Conservation (phyloP, 2,888 invertebrate species). For the Aquatica leii region DNA sequence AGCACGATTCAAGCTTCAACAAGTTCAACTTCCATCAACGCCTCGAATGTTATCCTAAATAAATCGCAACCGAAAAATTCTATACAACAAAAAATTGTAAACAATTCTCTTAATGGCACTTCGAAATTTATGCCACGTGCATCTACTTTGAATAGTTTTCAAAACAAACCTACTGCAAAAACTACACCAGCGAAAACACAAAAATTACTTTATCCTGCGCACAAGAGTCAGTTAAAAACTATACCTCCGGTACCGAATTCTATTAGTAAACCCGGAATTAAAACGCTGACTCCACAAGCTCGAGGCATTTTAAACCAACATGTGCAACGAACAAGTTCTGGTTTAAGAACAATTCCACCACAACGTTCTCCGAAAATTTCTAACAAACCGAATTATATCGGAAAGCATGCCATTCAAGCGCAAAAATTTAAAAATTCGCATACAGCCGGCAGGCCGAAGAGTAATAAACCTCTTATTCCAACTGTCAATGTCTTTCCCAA, state of each 20-base stretch:
- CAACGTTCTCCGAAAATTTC: constrained; percentile 54
- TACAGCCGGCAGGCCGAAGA: constrained; percentile 31
- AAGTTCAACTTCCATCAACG: constrained; percentile 37
- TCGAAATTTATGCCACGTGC: constrained; percentile 54
- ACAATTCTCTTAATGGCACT: constrained; percentile 49
- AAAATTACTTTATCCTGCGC: constrained; percentile 52
- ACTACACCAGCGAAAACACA: constrained; percentile 21
- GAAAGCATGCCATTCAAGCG: constrained; percentile 60
- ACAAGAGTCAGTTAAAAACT: constrained; percentile 56
- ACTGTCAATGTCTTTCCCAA: constrained; percentile 33
- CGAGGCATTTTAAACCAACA: constrained; percentile 43
- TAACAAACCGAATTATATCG: constrained; percentile 60
- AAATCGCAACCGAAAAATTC: constrained; percentile 46
- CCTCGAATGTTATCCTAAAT: constrained; percentile 33
- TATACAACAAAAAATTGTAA: constrained; percentile 53
- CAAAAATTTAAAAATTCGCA: constrained; percentile 52
- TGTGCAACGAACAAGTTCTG: constrained; percentile 54
- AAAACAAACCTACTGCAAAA: constrained; percentile 16
- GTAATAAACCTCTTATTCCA: constrained; percentile 26
- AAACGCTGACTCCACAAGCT: constrained; percentile 55
- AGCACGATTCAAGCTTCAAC: constrained; percentile 48
- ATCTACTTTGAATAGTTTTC: constrained; percentile 24
- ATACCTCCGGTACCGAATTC: constrained; percentile 50
- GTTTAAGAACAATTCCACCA: constrained; percentile 58
- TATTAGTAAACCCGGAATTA: constrained; percentile 52